These are phyloP conservation scores for Heliconius congener DNA, from an alignment of 1,140 invertebrate genomes.

Conservation along the genomic window DNA sequence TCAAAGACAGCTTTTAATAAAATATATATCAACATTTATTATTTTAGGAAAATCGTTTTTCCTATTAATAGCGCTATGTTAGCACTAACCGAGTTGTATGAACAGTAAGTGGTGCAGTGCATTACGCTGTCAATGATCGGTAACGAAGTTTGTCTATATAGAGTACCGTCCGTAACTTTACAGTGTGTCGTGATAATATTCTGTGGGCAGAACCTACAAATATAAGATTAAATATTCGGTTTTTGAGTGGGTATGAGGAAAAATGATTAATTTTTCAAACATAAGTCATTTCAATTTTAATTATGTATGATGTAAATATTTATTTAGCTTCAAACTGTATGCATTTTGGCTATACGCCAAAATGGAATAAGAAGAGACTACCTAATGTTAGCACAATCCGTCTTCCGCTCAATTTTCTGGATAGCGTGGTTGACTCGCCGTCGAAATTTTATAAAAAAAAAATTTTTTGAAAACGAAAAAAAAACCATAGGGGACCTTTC, in stretches of 20 bases:
- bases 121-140: constrained; percentile 67
- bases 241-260: too few species aligned
- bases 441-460: too few species aligned
- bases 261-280: background rate
- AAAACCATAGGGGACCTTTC: too few species aligned
- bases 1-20: too few species aligned
- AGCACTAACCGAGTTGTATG: constrained; percentile 56
- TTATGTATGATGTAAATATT: background rate
- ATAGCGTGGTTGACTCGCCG: too few species aligned
- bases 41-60: background rate
- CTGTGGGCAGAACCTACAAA: background rate
- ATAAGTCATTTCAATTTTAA: background rate
- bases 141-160: constrained; percentile 57
- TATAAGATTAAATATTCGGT: background rate
- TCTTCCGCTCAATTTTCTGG: too few species aligned
- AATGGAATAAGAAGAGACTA: too few species aligned
- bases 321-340: background rate
- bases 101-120: constrained; percentile 61
- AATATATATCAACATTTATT: too few species aligned
- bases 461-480: too few species aligned
- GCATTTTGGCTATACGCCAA: too few species aligned
- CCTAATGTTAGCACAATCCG: too few species aligned
- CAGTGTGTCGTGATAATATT: background rate
- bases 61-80: constrained; percentile 17
- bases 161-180: constrained; percentile 47